These are phyloP conservation scores for Drosophila barbarae DNA, from an alignment of 2,888 invertebrate genomes.

Conservation along the genomic window DNA sequence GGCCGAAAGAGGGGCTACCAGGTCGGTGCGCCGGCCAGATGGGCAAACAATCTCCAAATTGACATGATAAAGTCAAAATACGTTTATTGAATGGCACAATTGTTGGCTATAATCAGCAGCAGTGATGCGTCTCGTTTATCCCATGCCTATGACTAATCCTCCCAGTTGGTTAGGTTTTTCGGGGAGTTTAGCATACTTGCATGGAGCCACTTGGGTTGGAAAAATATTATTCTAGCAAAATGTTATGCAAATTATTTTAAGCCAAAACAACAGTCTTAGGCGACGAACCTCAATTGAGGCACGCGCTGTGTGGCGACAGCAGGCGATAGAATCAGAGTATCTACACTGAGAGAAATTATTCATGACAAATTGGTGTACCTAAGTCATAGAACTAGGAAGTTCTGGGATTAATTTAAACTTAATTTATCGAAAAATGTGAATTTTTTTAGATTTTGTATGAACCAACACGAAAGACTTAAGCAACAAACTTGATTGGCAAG, in stretches of 20 bases:
- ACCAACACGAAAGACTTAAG: constrained; percentile 56
- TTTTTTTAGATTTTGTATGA: neutral
- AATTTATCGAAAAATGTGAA: no score
- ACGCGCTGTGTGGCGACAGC: constrained; percentile 11
- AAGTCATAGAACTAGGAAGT: neutral
- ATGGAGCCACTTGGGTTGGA: constrained; percentile 12
- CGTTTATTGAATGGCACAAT: constrained; percentile 2
- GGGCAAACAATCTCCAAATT: constrained; percentile 23
- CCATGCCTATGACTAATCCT: constrained; percentile 11
- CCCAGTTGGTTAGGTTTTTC: neutral
- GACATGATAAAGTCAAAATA: constrained; percentile 28
- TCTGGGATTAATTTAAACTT: neutral
- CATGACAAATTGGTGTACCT: constrained; percentile 6
- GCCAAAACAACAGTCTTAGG: constrained; percentile 63
- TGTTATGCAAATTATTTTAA: constrained; percentile 60
- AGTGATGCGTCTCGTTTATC: constrained; percentile 13
- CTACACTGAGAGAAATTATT: neutral
- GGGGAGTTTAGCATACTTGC: constrained; percentile 8
- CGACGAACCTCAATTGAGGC: constrained; percentile 51
- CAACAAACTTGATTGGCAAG: constrained; percentile 32
- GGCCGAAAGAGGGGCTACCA: constrained; percentile 39
- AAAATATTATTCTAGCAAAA: constrained; percentile 53
- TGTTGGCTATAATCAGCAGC: constrained; percentile 35
- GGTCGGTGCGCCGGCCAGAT: constrained; percentile 11
- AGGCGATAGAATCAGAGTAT: constrained; percentile 9